These are phyloP conservation scores for Apocheima hispidaria DNA, from an alignment of 2,888 invertebrate genomes.

Conservation along the genomic window DNA sequence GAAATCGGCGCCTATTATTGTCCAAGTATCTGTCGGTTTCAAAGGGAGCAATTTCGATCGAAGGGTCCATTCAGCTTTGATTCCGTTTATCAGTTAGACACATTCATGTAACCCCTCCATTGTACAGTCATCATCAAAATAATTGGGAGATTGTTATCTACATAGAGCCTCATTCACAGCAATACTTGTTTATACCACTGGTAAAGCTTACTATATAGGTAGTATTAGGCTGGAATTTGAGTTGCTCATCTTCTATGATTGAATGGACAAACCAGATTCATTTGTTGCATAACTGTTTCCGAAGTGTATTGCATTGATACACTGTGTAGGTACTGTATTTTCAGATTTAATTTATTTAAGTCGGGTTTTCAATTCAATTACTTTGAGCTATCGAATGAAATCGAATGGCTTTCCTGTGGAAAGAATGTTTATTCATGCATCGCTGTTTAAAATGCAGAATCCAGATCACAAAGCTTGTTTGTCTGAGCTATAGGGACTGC, in stretches of 20 bases:
- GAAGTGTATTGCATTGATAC: not conserved
- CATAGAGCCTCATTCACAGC: not conserved
- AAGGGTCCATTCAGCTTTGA: constrained; percentile 21
- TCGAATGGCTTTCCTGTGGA: constrained; percentile 13
- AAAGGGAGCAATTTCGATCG: constrained; percentile 29
- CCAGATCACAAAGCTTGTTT: constrained; percentile 46
- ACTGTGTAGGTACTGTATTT: not conserved
- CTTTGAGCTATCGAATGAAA: constrained; percentile 16
- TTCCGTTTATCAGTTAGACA: constrained; percentile 33
- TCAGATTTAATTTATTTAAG: constrained; percentile 7
- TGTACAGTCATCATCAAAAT: constrained; percentile 20
- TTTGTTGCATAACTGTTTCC: too few species aligned
- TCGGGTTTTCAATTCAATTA: constrained; percentile 22
- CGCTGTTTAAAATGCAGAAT: constrained; percentile 43
- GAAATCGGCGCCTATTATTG: constrained; percentile 22
- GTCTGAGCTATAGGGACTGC: constrained; percentile 41
- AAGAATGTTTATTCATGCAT: constrained; percentile 49
- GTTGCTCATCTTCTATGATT: too few species aligned
- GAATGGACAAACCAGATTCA: too few species aligned
- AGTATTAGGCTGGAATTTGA: too few species aligned
- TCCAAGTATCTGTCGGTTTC: constrained; percentile 21
- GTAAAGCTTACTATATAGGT: too few species aligned
- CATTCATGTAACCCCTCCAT: constrained; percentile 29
- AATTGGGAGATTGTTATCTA: constrained; percentile 18
- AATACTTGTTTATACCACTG: not conserved